phyloP scores from a whole-genome alignment of 2,888 invertebrate species.

The Adelognathus sp. region DNA sequence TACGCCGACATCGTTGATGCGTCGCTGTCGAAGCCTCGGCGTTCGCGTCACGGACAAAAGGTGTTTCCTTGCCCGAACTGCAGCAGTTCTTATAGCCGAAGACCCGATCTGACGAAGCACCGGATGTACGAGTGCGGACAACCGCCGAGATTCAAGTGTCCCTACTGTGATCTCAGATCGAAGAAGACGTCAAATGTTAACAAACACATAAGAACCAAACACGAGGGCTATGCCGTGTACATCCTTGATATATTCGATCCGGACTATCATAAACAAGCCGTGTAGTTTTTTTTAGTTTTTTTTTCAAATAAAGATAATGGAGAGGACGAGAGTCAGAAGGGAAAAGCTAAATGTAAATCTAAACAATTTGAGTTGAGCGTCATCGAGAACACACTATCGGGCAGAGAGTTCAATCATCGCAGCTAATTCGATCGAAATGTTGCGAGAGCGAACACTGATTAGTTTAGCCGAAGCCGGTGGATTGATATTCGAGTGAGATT shows the following conservation, averaged over 20 bases:
- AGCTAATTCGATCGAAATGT: too few relatives aligned
- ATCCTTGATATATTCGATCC: slow-evolving; percentile 46
- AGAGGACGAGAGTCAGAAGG: too few relatives aligned
- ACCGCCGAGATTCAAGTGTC: slow-evolving; percentile 74
- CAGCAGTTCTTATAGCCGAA: slow-evolving; percentile 42
- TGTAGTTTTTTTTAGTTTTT: slow-evolving; percentile 39
- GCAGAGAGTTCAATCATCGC: too few relatives aligned
- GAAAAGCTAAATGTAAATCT: too few relatives aligned
- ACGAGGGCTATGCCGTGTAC: slow-evolving; percentile 62
- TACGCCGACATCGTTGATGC: neutral
- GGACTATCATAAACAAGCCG: slow-evolving; percentile 30
- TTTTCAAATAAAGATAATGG: too few relatives aligned
- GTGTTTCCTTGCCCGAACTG: slow-evolving; percentile 45
- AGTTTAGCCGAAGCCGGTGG: neutral
- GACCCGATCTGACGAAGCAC: slow-evolving; percentile 65
- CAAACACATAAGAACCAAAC: slow-evolving; percentile 68
- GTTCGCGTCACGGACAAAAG: slow-evolving; percentile 5
- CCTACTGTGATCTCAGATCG: slow-evolving; percentile 72
- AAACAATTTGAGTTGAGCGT: too few relatives aligned
- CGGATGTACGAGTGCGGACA: slow-evolving; percentile 69
- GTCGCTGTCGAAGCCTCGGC: neutral
- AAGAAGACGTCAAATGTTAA: slow-evolving; percentile 70
- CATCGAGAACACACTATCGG: too few relatives aligned
- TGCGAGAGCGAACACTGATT: neutral
- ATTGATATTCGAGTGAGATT: neutral